phyloP scores from a whole-genome alignment of 2,888 invertebrate species.

The Ctena decussata region DNA sequence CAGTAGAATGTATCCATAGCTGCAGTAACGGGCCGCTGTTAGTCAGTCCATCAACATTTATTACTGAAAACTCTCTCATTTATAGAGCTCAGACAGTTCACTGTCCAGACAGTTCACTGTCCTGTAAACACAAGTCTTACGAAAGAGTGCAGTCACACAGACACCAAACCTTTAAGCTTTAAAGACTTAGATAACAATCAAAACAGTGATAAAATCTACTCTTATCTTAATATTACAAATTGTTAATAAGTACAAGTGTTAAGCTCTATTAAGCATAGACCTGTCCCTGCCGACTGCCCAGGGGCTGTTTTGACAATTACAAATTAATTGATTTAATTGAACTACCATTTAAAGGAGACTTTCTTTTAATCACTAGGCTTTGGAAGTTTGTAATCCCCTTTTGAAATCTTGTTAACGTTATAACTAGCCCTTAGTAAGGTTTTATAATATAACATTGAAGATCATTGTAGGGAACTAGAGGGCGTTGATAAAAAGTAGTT shows the following conservation, averaged over 20 bases:
- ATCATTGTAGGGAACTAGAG: background rate
- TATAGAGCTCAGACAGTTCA: too few species aligned
- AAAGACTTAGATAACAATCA: too few species aligned
- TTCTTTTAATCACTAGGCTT: constrained; percentile 2
- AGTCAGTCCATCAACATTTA: too few species aligned
- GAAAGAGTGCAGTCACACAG: too few species aligned
- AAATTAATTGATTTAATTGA: constrained; percentile 6
- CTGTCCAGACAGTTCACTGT: too few species aligned
- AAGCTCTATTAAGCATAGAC: constrained; percentile 2
- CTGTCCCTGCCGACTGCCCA: background rate
- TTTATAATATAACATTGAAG: background rate
- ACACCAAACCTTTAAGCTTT: too few species aligned
- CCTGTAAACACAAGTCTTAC: too few species aligned
- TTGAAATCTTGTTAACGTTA: background rate
- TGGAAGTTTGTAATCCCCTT: background rate
- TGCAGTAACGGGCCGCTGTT: too few species aligned
- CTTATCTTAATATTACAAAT: background rate
- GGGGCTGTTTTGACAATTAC: constrained; percentile 2
- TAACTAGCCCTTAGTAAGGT: background rate
- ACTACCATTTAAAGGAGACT: background rate
- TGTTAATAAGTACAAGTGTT: background rate
- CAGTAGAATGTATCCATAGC: too few species aligned
- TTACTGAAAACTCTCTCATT: too few species aligned
- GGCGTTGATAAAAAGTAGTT: too few species aligned
- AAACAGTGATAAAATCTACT: too few species aligned